Percentiles rank a stretch among this genome's conserved stretches.
Conservation (phyloP, 1,140 invertebrate genomes). For the Prorops nasuta region DNA sequence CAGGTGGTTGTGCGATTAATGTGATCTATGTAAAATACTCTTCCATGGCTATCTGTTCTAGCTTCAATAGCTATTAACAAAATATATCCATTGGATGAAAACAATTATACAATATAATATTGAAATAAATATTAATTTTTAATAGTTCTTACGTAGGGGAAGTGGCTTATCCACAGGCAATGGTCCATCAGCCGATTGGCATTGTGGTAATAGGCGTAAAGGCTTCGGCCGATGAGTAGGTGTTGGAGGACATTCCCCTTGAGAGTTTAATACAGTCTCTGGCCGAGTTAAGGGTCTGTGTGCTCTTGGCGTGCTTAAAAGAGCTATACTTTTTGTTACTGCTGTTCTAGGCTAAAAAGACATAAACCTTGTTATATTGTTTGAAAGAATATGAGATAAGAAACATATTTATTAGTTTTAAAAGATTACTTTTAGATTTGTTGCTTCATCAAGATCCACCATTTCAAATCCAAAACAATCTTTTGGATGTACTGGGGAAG, state of each 20-base stretch:
- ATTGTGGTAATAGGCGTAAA: slow-evolving; percentile 64
- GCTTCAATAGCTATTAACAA: slow-evolving; percentile 81
- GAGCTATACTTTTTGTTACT: slow-evolving; percentile 50
- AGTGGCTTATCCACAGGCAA: slow-evolving; percentile 84
- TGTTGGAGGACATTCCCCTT: slow-evolving; percentile 72
- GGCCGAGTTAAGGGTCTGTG: slow-evolving; percentile 43
- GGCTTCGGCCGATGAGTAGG: slow-evolving; percentile 77
- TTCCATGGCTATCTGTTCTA: slow-evolving; percentile 86
- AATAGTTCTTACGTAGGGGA: slow-evolving; percentile 69
- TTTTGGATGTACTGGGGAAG: slow-evolving; percentile 57
- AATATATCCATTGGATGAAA: neutral
- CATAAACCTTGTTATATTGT: slow-evolving; percentile 5
- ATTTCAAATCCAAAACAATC: slow-evolving; percentile 77
- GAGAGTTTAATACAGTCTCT: slow-evolving; percentile 33
- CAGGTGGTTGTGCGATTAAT: slow-evolving; percentile 89
- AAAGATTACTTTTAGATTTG: slow-evolving; percentile 42
- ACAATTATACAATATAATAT: neutral
- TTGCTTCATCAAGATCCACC: slow-evolving; percentile 71
- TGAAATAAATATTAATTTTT: slow-evolving; percentile 3
- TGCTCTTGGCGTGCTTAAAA: slow-evolving; percentile 46
- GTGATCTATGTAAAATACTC: slow-evolving; percentile 92
- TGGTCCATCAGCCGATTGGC: slow-evolving; percentile 72
- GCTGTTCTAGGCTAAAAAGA: slow-evolving; percentile 42
- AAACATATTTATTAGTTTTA: slow-evolving; percentile 12
- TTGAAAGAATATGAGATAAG: slow-evolving; percentile 8